These are phyloP conservation scores for Noctua janthe DNA, from an alignment of 2,888 invertebrate genomes.

Conservation along the genomic window DNA sequence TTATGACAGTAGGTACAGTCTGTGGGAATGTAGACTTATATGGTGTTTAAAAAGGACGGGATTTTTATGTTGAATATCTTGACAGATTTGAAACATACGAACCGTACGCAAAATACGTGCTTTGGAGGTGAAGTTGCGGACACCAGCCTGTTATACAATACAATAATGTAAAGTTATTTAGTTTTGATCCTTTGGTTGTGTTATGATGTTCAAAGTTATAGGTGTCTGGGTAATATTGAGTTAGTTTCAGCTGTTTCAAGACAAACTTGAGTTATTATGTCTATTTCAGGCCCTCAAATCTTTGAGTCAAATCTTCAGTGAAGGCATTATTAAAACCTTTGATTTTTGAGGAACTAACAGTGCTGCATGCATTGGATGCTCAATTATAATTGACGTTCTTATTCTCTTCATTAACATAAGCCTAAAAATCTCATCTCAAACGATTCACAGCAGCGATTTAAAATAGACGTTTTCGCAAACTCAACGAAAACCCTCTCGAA, in stretches of 20 bases:
- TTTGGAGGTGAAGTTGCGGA: no score
- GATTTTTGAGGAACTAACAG: background rate
- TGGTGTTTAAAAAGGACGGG: background rate
- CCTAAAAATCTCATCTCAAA: background rate
- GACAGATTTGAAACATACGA: background rate
- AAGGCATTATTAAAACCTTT: background rate
- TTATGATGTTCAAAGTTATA: background rate
- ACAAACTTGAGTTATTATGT: background rate
- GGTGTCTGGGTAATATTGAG: background rate
- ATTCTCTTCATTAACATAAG: background rate
- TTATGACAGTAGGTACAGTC: slow-evolving; percentile 42
- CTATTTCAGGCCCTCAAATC: background rate
- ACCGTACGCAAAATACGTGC: no score
- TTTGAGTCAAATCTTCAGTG: slow-evolving; percentile 4
- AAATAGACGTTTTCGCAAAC: slow-evolving; percentile 35
- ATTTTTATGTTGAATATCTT: background rate
- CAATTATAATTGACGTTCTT: background rate
- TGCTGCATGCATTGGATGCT: background rate
- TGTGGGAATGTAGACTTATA: slow-evolving; percentile 3
- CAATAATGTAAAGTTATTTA: background rate
- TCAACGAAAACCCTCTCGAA: slow-evolving; percentile 37
- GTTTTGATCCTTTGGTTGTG: background rate
- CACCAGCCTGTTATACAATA: no score
- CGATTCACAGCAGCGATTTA: slow-evolving; percentile 11
- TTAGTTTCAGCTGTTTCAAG: slow-evolving; percentile 5